Evolutionary conservation across 2,797 vertebrate genomes (phyloP).

Genomic region (Macrochelys suwanniensis): DNA sequence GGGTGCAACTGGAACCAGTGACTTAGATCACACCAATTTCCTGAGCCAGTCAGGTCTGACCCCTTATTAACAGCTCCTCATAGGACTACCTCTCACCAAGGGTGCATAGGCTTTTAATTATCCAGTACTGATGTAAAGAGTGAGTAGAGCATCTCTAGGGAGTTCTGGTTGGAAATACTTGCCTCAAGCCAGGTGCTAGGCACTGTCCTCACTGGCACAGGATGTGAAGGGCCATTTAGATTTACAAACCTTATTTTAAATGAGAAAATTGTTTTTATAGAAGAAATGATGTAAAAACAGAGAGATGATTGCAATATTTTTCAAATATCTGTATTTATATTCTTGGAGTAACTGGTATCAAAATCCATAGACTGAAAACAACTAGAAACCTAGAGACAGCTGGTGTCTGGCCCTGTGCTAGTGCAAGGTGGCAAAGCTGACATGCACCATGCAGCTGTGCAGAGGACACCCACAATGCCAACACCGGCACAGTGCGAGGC

Average conservation of each 20-base stretch:
- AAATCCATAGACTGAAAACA: not conserved
- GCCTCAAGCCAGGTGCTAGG: not conserved
- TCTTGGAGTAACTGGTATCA: not conserved
- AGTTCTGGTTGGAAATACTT: not conserved
- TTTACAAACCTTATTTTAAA: not conserved
- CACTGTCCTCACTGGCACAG: not conserved
- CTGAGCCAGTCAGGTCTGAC: not conserved
- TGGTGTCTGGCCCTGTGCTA: not conserved
- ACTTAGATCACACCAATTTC: not conserved
- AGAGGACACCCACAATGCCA: not conserved
- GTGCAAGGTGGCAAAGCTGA: not conserved
- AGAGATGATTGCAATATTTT: not conserved
- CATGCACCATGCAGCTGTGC: not conserved
- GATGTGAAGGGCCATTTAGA: not conserved
- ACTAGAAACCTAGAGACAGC: not conserved
- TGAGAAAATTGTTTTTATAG: not conserved
- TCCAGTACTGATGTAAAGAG: not conserved
- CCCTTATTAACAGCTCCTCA: not conserved
- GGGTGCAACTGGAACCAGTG: not conserved
- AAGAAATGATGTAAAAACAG: not conserved
- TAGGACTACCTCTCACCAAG: not conserved
- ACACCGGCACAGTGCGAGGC: not conserved
- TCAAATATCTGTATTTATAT: not conserved
- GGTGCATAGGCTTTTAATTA: not conserved
- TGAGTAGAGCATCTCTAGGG: not conserved